These are phyloP conservation scores for Agelastica alni DNA, from an alignment of 2,888 invertebrate genomes.

Conservation along the genomic window DNA sequence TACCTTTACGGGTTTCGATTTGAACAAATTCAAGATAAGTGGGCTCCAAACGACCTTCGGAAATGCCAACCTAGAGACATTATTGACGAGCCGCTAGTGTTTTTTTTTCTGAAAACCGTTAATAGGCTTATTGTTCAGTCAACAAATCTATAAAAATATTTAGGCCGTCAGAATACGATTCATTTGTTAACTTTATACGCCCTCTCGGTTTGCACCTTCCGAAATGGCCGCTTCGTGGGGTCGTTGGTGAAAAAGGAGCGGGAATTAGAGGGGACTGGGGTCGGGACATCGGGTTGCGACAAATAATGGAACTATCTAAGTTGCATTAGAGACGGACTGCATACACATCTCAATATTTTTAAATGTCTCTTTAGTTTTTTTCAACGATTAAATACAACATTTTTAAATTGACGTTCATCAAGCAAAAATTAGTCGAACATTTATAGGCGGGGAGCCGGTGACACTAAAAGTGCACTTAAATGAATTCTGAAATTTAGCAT, in stretches of 20 bases:
- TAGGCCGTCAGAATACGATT: slow-evolving; percentile 50
- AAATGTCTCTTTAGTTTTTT: no score
- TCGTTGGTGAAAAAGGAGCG: slow-evolving; percentile 28
- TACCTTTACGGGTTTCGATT: background rate
- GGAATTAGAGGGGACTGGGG: slow-evolving; percentile 37
- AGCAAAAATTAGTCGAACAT: no score
- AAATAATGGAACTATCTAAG: slow-evolving; percentile 45
- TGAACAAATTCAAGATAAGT: slow-evolving; percentile 25
- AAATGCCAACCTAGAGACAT: slow-evolving; percentile 24
- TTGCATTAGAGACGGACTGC: slow-evolving; percentile 37
- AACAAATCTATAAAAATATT: slow-evolving; percentile 56
- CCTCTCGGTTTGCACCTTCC: slow-evolving; percentile 36
- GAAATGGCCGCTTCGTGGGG: slow-evolving; percentile 19
- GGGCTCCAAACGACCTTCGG: slow-evolving; percentile 17
- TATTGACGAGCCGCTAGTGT: slow-evolving; percentile 43
- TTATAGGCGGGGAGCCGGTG: no score
- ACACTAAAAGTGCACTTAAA: no score
- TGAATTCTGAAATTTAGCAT: no score
- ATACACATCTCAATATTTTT: no score
- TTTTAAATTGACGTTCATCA: no score
- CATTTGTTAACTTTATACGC: slow-evolving; percentile 40
- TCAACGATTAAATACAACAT: no score
- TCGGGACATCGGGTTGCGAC: slow-evolving; percentile 45
- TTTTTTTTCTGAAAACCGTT: slow-evolving; percentile 47
- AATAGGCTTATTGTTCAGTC: slow-evolving; percentile 51